These are phyloP conservation scores for Gorsachius magnificus DNA, from an alignment of 2,797 vertebrate genomes.

Conservation along the genomic window DNA sequence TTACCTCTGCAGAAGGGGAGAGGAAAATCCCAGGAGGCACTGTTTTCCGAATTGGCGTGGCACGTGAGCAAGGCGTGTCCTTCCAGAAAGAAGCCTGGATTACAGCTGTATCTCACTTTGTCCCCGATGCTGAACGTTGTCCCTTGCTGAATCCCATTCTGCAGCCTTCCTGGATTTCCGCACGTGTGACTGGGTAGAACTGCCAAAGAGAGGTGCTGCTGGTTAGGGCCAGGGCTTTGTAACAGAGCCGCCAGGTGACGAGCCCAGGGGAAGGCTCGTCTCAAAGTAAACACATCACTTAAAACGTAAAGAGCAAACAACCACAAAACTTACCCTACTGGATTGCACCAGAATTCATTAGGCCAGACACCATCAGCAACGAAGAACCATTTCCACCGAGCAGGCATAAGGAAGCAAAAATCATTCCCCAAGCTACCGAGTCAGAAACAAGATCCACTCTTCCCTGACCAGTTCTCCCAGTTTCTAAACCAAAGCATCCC, in stretches of 20 bases:
- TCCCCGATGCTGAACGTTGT: conserved; percentile 94
- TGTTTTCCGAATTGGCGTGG: conserved; percentile 84
- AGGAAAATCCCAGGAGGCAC: conserved; percentile 96
- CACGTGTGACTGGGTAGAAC: conserved; percentile 96
- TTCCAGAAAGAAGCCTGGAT: conserved; percentile 90
- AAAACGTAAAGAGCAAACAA: background rate
- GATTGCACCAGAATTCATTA: accelerated
- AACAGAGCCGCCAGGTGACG: background rate
- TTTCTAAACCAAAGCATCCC: background rate
- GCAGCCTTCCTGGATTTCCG: conserved; percentile 92
- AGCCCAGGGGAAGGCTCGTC: accelerated
- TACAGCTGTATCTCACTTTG: conserved; percentile 97
- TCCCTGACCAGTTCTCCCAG: background rate
- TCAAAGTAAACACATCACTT: accelerated
- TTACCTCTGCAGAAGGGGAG: conserved; percentile 96
- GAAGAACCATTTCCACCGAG: background rate
- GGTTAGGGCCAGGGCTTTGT: background rate
- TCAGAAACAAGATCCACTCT: background rate
- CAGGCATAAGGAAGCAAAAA: background rate
- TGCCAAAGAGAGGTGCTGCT: conserved; percentile 55
- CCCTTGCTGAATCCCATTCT: conserved; percentile 93
- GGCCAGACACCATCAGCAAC: accelerated
- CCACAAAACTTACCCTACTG: background rate
- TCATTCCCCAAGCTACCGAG: background rate
- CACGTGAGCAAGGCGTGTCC: conserved; percentile 95